Percentiles rank a stretch among this genome's conserved stretches.
These are phyloP conservation scores for Sebastes minor DNA, from an alignment of 2,797 vertebrate genomes.

Conservation along the genomic window DNA sequence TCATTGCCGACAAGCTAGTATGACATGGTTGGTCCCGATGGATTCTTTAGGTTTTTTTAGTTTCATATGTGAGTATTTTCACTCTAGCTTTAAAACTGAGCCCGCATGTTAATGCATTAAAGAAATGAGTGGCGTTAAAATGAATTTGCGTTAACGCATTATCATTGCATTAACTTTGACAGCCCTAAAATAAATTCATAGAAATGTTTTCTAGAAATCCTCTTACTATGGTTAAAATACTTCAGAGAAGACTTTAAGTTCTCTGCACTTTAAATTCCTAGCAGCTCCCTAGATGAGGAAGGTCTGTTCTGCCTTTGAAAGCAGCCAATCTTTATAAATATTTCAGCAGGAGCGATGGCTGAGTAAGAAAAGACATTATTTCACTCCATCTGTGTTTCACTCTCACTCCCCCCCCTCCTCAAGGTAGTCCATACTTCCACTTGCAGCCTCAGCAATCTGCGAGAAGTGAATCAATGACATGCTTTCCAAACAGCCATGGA, in stretches of 20 bases:
- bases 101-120: too few relatives aligned
- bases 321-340: constrained; percentile 47
- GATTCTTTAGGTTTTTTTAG: too few relatives aligned
- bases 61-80: too few relatives aligned
- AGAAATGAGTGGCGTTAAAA: too few relatives aligned
- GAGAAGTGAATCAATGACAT: constrained; percentile 42
- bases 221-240: constrained; percentile 2
- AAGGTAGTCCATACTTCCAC: constrained; percentile 42
- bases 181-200: background rate
- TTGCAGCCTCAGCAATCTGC: constrained; percentile 53
- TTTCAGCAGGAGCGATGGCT: constrained; percentile 40
- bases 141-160: too few relatives aligned
- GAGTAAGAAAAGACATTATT: constrained; percentile 43
- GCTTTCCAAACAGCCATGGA: constrained; percentile 33
- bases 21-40: too few relatives aligned
- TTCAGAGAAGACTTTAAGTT: constrained; percentile 27
- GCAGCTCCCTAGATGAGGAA: constrained; percentile 1
- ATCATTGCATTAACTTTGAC: too few relatives aligned
- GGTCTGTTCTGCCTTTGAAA: constrained; percentile 30
- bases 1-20: too few relatives aligned
- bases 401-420: background rate
- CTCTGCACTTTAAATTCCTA: constrained; percentile 25
- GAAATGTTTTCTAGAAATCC: constrained; percentile 25
- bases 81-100: too few relatives aligned
- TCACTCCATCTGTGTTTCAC: constrained; percentile 16